Conservation (phyloP, 2,113 vertebrate genomes). For the Megaceryle torquata region DNA sequence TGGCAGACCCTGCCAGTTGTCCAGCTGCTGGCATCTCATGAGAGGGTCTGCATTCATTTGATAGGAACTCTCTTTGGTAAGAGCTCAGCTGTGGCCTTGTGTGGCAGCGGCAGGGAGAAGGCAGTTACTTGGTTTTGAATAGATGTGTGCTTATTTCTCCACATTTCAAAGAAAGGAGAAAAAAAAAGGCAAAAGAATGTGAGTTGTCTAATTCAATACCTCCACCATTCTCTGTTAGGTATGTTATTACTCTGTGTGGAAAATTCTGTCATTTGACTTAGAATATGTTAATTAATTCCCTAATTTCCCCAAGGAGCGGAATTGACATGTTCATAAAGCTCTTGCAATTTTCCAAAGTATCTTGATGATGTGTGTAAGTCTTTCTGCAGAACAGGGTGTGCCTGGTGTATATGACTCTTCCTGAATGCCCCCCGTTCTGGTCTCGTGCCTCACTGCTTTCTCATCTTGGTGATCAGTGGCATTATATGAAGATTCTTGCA, state of each 20-base stretch:
- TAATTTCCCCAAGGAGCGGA: not conserved
- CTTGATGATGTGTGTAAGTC: rapidly evolving
- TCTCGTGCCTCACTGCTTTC: not conserved
- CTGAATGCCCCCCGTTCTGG: not conserved
- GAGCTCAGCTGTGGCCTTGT: not conserved
- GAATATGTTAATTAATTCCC: not conserved
- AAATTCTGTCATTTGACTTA: not conserved
- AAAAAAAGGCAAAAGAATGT: not conserved
- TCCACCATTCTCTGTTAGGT: rapidly evolving
- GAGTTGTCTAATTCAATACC: not conserved
- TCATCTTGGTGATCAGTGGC: not conserved
- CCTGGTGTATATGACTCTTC: not conserved
- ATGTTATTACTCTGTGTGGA: not conserved
- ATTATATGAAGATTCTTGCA: not conserved
- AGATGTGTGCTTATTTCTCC: not conserved
- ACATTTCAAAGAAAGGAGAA: not conserved
- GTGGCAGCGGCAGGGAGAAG: not conserved
- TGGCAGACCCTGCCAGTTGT: slow-evolving; percentile 69
- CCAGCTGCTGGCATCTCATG: slow-evolving; percentile 79
- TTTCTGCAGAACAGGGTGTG: not conserved
- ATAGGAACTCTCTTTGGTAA: slow-evolving; percentile 84
- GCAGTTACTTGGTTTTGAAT: not conserved
- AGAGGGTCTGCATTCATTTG: slow-evolving; percentile 77
- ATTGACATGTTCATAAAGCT: not conserved
- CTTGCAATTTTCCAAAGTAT: not conserved